Conservation (phyloP, 2,113 vertebrate genomes). For the Crotalus tigris region DNA sequence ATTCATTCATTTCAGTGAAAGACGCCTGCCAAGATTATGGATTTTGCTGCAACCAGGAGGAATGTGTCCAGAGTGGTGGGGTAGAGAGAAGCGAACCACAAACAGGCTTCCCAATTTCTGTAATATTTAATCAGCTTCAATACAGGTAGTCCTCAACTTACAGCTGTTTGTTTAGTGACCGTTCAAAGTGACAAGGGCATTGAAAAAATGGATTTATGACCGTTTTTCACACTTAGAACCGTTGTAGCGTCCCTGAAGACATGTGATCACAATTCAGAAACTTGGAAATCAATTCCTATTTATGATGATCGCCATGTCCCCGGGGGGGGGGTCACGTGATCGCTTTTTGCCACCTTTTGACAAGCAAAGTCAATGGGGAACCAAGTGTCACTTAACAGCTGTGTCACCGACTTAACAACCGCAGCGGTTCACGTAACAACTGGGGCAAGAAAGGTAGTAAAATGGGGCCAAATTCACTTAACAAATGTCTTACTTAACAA, state of each 20-base stretch:
- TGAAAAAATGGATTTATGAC: neutral
- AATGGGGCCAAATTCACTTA: neutral
- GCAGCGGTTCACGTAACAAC: too few species aligned
- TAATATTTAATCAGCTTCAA: conserved; percentile 37
- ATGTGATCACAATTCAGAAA: neutral
- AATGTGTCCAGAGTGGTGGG: neutral
- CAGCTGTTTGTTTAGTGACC: neutral
- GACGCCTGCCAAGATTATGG: conserved; percentile 8
- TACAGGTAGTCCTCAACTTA: neutral
- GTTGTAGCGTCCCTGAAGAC: neutral
- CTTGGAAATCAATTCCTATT: neutral
- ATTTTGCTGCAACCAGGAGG: conserved; percentile 7
- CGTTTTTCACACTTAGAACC: too few species aligned
- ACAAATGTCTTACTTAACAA: neutral
- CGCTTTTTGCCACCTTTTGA: neutral
- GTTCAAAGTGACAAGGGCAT: neutral
- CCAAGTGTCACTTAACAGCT: neutral
- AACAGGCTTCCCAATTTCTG: conserved; percentile 34
- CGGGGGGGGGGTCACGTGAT: neutral
- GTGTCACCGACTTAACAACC: too few species aligned
- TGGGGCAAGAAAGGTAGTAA: too few species aligned
- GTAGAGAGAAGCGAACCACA: neutral
- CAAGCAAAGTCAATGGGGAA: neutral
- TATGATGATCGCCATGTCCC: neutral
- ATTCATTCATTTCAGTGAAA: conserved; percentile 27